Percentiles rank a stretch among this genome's conserved stretches.
Conservation (phyloP, 2,113 vertebrate species). For the Gobius niger region DNA sequence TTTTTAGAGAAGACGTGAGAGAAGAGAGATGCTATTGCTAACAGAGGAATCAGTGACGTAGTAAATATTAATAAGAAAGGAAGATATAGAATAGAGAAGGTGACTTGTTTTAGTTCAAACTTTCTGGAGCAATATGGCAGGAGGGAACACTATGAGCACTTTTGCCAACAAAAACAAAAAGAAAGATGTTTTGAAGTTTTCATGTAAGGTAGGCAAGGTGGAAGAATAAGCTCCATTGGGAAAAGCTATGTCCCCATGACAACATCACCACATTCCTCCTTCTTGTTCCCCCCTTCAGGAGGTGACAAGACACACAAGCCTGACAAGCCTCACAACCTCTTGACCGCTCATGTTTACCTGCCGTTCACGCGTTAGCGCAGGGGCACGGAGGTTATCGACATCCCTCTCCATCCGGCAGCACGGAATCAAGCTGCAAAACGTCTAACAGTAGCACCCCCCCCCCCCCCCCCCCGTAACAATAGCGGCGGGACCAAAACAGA, state of each 20-base stretch:
- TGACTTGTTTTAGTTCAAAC: too few species aligned
- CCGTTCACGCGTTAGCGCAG: conserved; percentile 19
- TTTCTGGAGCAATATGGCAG: too few species aligned
- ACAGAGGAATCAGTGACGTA: too few species aligned
- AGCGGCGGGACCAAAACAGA: conserved; percentile 10
- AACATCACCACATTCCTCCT: conserved; percentile 37
- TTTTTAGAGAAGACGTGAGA: neutral
- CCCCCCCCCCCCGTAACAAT: neutral
- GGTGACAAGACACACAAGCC: conserved; percentile 18
- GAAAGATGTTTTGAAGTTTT: neutral
- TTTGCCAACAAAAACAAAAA: too few species aligned
- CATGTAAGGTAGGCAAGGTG: neutral
- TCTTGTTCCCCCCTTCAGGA: conserved; percentile 24
- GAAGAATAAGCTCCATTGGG: conserved; percentile 1
- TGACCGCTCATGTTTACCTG: conserved; percentile 43
- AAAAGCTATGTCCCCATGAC: neutral
- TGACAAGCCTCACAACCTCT: conserved; percentile 19
- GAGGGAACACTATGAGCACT: too few species aligned
- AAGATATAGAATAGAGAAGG: too few species aligned
- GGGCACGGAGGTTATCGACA: conserved; percentile 39
- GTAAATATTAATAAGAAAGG: too few species aligned
- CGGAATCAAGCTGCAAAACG: neutral
- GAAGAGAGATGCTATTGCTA: too few species aligned
- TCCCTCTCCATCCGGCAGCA: conserved; percentile 25
- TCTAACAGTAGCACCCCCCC: neutral